Evolutionary conservation across 2,797 vertebrate genomes (phyloP).

Genomic region (Sarcoramphus papa): DNA sequence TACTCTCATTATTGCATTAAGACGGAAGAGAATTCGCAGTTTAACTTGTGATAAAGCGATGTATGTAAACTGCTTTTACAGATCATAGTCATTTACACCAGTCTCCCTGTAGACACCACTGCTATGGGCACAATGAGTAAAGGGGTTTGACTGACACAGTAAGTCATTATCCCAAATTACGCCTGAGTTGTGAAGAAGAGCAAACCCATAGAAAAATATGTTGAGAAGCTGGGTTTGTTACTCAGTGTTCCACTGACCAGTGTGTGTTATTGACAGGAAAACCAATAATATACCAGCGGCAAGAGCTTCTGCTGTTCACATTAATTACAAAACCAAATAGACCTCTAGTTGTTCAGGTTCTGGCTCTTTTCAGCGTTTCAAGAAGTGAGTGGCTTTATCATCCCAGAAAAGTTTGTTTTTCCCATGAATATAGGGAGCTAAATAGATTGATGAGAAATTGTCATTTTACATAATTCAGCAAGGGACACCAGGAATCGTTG

Average conservation of each 20-base stretch:
- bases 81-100: neutral
- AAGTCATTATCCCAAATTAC: neutral
- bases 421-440: neutral
- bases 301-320: neutral
- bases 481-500: fast-evolving
- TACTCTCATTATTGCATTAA: neutral
- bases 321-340: neutral
- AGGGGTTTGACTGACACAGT: neutral
- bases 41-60: neutral
- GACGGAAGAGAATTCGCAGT: neutral
- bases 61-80: neutral
- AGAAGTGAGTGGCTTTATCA: neutral
- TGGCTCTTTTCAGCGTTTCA: neutral
- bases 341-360: neutral
- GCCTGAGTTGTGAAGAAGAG: neutral
- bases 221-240: neutral
- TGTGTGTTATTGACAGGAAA: neutral
- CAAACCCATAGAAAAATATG: neutral
- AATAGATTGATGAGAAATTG: neutral
- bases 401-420: neutral
- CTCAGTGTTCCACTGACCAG: neutral
- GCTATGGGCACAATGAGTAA: neutral
- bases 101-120: neutral
- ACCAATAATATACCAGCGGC: neutral
- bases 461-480: neutral